Evolutionary conservation across 2,797 vertebrate genomes (phyloP).

Genomic region (Microhierax caerulescens): DNA sequence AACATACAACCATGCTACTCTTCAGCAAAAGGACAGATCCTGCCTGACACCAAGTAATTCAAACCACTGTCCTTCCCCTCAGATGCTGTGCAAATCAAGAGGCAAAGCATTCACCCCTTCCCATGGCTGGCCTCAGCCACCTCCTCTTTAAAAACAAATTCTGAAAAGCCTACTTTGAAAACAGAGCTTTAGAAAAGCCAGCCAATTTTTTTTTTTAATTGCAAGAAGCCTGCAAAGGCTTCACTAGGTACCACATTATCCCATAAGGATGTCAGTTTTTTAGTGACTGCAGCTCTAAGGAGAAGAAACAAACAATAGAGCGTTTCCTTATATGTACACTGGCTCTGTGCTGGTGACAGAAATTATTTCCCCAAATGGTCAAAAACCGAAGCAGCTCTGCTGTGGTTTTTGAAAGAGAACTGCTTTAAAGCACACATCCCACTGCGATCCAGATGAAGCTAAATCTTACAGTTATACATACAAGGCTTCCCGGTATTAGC

Average conservation of each 20-base stretch:
- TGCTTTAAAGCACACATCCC: not conserved
- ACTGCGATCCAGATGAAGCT: not conserved
- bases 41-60: not conserved
- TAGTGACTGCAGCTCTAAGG: not conserved
- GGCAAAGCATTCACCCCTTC: not conserved
- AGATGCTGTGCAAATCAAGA: not conserved
- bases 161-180: not conserved
- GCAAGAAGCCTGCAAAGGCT: not conserved
- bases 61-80: not conserved
- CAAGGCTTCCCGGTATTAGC: not conserved
- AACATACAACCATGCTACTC: accelerated
- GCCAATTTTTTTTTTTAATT: not conserved
- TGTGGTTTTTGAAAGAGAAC: slow-evolving; percentile 23
- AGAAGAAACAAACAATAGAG: slow-evolving; percentile 8
- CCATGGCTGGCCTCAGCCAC: not conserved
- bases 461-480: not conserved
- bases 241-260: not conserved
- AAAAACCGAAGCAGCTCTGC: slow-evolving; percentile 51
- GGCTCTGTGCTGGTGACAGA: not conserved
- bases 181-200: not conserved
- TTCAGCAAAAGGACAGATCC: not conserved
- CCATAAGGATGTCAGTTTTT: slow-evolving; percentile 46
- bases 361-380: slow-evolving; percentile 68
- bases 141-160: slow-evolving; percentile 41
- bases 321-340: slow-evolving; percentile 66